Percentiles rank a stretch among this genome's conserved stretches.
Conservation (phyloP, 2,888 invertebrate genomes). For the Himalopsyche anomala region DNA sequence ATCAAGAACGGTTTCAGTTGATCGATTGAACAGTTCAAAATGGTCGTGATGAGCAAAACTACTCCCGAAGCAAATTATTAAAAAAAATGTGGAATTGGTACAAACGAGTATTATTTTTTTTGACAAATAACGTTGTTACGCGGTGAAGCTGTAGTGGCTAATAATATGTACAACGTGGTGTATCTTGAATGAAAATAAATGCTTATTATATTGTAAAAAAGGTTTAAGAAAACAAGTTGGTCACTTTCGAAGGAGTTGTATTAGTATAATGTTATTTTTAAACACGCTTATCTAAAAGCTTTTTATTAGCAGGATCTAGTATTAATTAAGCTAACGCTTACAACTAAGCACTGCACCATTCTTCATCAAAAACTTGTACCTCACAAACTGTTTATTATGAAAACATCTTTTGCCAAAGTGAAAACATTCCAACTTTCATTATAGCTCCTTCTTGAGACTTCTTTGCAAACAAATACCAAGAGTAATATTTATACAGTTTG, state of each 20-base stretch:
- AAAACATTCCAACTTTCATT: constrained; percentile 3
- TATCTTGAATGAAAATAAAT: no score
- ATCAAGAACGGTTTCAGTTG: no score
- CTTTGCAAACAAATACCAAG: constrained; percentile 19
- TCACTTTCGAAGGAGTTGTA: no score
- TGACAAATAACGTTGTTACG: no score
- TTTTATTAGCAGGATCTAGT: neutral
- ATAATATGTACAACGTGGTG: no score
- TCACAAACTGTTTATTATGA: constrained; percentile 36
- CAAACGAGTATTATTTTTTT: no score
- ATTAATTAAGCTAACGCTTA: neutral
- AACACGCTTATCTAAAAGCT: neutral
- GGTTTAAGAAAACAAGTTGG: neutral
- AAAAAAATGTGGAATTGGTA: no score
- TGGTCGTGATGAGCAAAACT: no score
- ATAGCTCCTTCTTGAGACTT: neutral
- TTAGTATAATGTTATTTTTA: no score
- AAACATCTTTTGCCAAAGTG: constrained; percentile 31
- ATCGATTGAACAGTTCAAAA: no score
- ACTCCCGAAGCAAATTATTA: no score
- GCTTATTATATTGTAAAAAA: neutral
- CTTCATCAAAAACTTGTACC: constrained; percentile 11
- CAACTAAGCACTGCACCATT: neutral
- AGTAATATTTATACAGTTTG: constrained; percentile 38
- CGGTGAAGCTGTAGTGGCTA: no score